A percentile compares a stretch with the other conserved stretches of the same genome.
Conservation (phyloP, 2,888 invertebrate genomes). For the Drosophila formosana region DNA sequence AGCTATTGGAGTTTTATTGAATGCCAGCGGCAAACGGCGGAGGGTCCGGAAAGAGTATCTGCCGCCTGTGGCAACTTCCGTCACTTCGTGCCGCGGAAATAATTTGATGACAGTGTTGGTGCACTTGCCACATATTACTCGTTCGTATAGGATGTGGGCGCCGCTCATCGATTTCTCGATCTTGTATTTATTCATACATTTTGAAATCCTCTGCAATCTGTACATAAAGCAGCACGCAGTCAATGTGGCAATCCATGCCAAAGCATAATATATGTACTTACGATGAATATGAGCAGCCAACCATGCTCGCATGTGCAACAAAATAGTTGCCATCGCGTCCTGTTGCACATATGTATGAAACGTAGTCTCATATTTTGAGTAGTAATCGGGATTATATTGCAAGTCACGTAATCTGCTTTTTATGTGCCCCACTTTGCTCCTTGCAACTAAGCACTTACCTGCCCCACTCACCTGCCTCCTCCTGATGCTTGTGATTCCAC, state of each 20-base stretch:
- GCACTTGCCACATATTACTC: conserved; percentile 23
- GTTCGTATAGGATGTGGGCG: conserved; percentile 16
- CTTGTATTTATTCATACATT: conserved; percentile 72
- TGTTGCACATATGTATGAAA: conserved; percentile 21
- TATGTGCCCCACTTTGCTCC: conserved; percentile 23
- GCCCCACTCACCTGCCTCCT: too few relatives aligned
- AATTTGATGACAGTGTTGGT: conserved; percentile 47
- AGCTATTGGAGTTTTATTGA: conserved; percentile 73
- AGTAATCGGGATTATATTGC: conserved; percentile 66
- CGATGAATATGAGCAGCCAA: conserved; percentile 8
- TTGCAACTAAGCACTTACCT: conserved; percentile 9
- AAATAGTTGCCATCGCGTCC: conserved; percentile 34
- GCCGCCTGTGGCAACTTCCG: conserved; percentile 49
- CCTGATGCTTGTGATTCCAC: neutral
- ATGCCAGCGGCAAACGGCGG: conserved; percentile 17
- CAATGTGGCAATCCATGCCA: conserved; percentile 34
- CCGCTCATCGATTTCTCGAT: conserved; percentile 59
- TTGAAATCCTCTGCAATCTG: conserved; percentile 48
- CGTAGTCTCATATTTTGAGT: conserved; percentile 18
- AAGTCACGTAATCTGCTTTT: conserved; percentile 66
- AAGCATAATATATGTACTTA: conserved; percentile 38
- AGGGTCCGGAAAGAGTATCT: conserved; percentile 8
- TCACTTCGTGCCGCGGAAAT: conserved; percentile 51
- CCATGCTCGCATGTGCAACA: conserved; percentile 11
- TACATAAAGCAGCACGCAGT: conserved; percentile 19